Evolutionary conservation across 2,888 invertebrate species (phyloP).

Genomic region (Hypena proboscidalis): DNA sequence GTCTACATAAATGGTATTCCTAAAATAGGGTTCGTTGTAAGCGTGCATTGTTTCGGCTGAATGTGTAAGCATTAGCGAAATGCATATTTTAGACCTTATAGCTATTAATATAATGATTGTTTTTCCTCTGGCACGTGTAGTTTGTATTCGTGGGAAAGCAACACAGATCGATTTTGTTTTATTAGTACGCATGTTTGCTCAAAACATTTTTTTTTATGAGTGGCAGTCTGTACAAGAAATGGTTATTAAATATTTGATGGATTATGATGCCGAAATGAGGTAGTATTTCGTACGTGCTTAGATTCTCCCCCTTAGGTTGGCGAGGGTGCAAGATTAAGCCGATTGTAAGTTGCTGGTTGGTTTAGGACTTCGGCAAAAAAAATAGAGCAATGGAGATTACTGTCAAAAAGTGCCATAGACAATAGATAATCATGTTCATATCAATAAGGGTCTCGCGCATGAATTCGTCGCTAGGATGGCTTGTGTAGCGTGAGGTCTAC

Average conservation of each 20-base stretch:
- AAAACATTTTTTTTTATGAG: slow-evolving; percentile 38
- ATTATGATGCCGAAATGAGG: too few relatives aligned
- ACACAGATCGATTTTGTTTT: slow-evolving; percentile 40
- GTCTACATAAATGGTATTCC: slow-evolving; percentile 30
- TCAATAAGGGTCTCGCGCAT: too few relatives aligned
- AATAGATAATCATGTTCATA: too few relatives aligned
- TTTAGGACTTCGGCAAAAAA: too few relatives aligned
- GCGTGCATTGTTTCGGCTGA: slow-evolving; percentile 41
- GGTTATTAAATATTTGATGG: slow-evolving; percentile 25
- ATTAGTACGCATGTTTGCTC: slow-evolving; percentile 31
- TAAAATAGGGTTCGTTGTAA: slow-evolving; percentile 44
- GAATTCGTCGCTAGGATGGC: too few relatives aligned
- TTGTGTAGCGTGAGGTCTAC: too few relatives aligned
- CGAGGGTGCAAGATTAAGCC: too few relatives aligned
- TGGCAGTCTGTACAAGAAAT: slow-evolving; percentile 26
- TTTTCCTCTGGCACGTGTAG: slow-evolving; percentile 10
- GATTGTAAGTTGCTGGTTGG: too few relatives aligned
- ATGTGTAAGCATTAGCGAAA: slow-evolving; percentile 5
- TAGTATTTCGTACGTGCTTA: too few relatives aligned
- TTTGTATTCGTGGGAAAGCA: slow-evolving; percentile 41
- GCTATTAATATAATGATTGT: slow-evolving; percentile 14
- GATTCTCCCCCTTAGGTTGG: too few relatives aligned
- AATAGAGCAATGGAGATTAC: too few relatives aligned
- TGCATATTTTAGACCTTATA: slow-evolving; percentile 16
- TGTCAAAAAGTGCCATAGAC: too few relatives aligned